Evolutionary conservation across 2,888 invertebrate genomes (phyloP), one percentile per base, ranked within the genome.

Genomic region (Eupithecia dodoneata): DNA sequence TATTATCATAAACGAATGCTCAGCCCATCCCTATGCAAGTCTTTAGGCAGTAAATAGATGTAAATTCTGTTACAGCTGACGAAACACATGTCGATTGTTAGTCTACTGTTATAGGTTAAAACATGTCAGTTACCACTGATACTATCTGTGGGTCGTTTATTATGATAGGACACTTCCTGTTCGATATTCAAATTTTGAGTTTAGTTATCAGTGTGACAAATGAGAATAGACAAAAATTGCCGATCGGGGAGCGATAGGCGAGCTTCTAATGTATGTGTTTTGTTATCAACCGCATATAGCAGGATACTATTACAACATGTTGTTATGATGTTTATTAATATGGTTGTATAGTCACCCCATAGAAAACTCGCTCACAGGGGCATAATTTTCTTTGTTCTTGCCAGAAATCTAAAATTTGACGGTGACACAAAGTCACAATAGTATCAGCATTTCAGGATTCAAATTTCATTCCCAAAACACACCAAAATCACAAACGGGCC

Each of bases 1-100:
- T 13, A 45, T 70, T 70, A 70, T 6, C 71, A 70, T 70, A 70
- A 15, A 70, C 47, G 70, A 70, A 45, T 69, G 67, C n/a, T 69
- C 44, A 44, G 47, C 47, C 30, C 70, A 70, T 70, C 70, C 70
- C 70, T 70, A 70, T 70, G 18, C 70, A 47, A 70, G 70, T 70
- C 47, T 70, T 47, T 86, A 89, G 85, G 85, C 83, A 83, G 89
- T 90, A 70, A 45, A 12, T 70, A 70, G 5, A 91, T 91, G 91
- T 89, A 89, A 93, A 93, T 94, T 93, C 86, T 92, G 90, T 90
- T 89, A 89, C 87, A 90, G 88, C 88, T 89, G 92, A 90, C 90
- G 91, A 90, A 93, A 94, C 94, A 94, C 86, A 89, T 93, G 93
- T 93, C 87, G 90, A 85, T 88, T 87, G 87, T 85, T 86, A 83